Percentiles rank a stretch among this genome's conserved stretches.
phyloP scores from a whole-genome alignment of 2,888 invertebrate species.

The Marasmarcha lunaedactyla region DNA sequence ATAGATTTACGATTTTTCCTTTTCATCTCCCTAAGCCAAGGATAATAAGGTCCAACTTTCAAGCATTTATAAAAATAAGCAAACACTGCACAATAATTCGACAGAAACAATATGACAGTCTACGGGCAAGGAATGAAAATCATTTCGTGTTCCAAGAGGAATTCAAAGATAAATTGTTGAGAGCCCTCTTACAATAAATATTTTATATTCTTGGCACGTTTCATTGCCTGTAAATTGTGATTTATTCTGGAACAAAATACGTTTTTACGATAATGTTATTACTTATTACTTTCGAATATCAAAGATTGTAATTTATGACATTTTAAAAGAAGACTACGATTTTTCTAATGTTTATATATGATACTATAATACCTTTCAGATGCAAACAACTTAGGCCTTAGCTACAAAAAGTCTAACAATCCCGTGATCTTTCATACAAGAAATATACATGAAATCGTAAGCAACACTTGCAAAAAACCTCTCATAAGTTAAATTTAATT shows the following conservation, averaged over 20 bases:
- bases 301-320: background rate
- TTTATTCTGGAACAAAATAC: constrained; percentile 16
- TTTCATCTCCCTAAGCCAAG: too few relatives aligned
- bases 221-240: constrained; percentile 23
- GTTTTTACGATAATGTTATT: constrained; percentile 13
- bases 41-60: too few relatives aligned
- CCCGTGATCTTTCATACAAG: too few relatives aligned
- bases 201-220: constrained; percentile 15
- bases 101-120: constrained; percentile 17
- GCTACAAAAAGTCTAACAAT: too few relatives aligned
- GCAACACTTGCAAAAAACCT: too few relatives aligned
- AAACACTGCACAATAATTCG: constrained; percentile 10
- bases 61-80: constrained; percentile 7
- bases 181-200: constrained; percentile 18
- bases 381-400: too few relatives aligned
- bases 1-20: too few relatives aligned
- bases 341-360: too few relatives aligned
- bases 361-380: too few relatives aligned
- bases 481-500: too few relatives aligned
- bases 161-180: constrained; percentile 5
- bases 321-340: background rate
- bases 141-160: constrained; percentile 2
- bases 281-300: constrained; percentile 10
- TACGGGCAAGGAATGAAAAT: constrained; percentile 15
- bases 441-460: too few relatives aligned